phyloP scores from a whole-genome alignment of 2,797 vertebrate genomes.

The Lepilemur septentrionalis region DNA sequence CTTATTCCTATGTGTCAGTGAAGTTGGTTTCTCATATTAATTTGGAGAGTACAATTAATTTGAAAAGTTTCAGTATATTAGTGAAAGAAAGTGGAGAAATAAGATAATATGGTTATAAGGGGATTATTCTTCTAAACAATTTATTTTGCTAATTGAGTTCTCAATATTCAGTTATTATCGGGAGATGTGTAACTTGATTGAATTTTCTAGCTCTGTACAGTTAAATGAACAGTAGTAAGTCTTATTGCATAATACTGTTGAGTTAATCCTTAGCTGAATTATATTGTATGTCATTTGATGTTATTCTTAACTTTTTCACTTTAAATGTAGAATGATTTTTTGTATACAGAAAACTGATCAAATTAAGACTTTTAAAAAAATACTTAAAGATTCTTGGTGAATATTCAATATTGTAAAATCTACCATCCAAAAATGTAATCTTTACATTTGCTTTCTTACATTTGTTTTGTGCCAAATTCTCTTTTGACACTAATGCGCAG shows the following conservation, averaged over 20 bases:
- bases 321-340: constrained; percentile 26
- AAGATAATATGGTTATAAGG: constrained; percentile 43
- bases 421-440: not conserved
- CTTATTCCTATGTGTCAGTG: constrained; percentile 40
- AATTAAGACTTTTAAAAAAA: not conserved
- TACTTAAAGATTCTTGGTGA: not conserved
- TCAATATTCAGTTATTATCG: constrained; percentile 75
- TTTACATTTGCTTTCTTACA: not conserved
- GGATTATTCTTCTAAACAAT: constrained; percentile 60
- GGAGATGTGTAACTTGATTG: constrained; percentile 59
- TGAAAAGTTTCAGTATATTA: constrained; percentile 28
- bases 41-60: constrained; percentile 35
- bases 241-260: constrained; percentile 67
- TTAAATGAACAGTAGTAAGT: constrained; percentile 60
- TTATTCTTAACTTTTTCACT: not conserved
- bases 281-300: not conserved
- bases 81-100: constrained; percentile 25
- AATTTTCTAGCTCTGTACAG: constrained; percentile 64
- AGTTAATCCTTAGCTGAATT: constrained; percentile 57
- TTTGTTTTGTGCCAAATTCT: constrained; percentile 7
- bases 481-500: not conserved
- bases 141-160: constrained; percentile 73
- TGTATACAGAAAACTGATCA: not conserved
- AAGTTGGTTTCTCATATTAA: not conserved
- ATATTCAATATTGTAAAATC: not conserved